Base-by-base conservation (phyloP, 2,113 vertebrate species). In the Brachyistius frenatus region DNA sequence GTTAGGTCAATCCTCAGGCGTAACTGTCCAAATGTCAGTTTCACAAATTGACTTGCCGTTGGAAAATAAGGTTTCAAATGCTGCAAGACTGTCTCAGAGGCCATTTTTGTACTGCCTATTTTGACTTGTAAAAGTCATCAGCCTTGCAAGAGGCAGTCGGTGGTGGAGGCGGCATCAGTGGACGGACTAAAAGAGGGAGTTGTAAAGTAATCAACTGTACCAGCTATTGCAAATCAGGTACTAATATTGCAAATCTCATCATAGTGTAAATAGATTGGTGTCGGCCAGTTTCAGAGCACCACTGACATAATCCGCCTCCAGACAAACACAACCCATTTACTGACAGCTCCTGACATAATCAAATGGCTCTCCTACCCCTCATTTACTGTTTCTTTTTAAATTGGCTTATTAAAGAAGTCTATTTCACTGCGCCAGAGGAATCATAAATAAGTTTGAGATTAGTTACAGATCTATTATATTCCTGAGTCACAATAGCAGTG, bases 391-490 rank as follows among this genome's bases (percentile, higher is more conserved):
- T 11, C 4, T 11, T 44, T 79, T 3, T 33, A 9, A 66, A 68
- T 30, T 72, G 47, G 7, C 3, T 44, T 39, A 36, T 68, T 53
- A 35, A 35, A 30, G 4, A 54, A 16, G 13, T 31, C 44, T 1
- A 16, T 75, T 46, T n/a, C 36, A 55, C 37, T 14, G 9, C 33
- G 30, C n/a, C 30, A 56, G 31, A 16, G 49, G 49, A 15, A n/a
- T 7, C 49, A 50, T 10, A n/a, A 16, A 5, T n/a, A 50, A 55
- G 4, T 55, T 47, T 23, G 39, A 30, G 47, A 55, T 46, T 1
- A 69, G 56, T 72, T 39, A 31, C 36, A 50, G n/a, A 13, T 52
- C 23, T 50, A 31, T 70, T 47, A 23, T 57, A 23, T 15, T 57
- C 15, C 10, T 31, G 35, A 10, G 35, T 49, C 31, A 57, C 37